A percentile compares a stretch with the other conserved stretches of the same genome.
These are phyloP conservation scores for Columbina picui DNA, from an alignment of 2,113 vertebrate genomes.

Conservation along the genomic window DNA sequence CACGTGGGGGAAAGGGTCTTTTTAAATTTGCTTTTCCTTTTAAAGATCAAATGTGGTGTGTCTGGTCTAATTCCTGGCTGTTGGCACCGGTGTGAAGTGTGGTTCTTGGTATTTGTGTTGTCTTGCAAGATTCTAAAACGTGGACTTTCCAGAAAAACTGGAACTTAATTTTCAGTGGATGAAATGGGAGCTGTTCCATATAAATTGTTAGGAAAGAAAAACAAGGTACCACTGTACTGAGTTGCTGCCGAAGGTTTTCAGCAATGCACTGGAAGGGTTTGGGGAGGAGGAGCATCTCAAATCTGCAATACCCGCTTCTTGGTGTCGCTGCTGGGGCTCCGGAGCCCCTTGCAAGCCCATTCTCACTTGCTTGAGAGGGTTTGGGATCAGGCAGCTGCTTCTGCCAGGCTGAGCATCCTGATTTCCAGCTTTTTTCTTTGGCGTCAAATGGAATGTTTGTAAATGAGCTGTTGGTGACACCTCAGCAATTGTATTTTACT, in stretches of 20 bases:
- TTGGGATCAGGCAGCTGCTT: not conserved
- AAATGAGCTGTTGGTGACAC: not conserved
- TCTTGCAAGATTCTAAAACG: not conserved
- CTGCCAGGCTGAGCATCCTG: not conserved
- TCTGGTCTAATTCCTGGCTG: not conserved
- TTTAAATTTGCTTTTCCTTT: not conserved
- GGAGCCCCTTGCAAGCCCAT: not conserved
- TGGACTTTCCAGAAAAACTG: not conserved
- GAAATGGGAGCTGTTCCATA: not conserved
- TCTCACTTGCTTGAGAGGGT: not conserved
- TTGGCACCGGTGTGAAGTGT: too few relatives aligned
- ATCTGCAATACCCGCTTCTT: not conserved
- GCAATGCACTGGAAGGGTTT: not conserved
- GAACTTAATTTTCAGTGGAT: not conserved
- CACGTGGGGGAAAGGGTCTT: not conserved
- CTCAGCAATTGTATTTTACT: not conserved
- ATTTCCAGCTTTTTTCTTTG: not conserved
- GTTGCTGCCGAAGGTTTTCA: not conserved
- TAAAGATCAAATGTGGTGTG: not conserved
- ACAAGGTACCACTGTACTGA: accelerated
- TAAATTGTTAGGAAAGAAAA: not conserved
- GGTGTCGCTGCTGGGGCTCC: not conserved
- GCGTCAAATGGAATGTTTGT: not conserved
- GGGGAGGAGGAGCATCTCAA: not conserved
- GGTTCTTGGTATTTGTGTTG: not conserved